A percentile compares a stretch with the other conserved stretches of the same genome.
phyloP scores from a whole-genome alignment of 2,888 invertebrate species.

The Aphidoletes aphidimyza region DNA sequence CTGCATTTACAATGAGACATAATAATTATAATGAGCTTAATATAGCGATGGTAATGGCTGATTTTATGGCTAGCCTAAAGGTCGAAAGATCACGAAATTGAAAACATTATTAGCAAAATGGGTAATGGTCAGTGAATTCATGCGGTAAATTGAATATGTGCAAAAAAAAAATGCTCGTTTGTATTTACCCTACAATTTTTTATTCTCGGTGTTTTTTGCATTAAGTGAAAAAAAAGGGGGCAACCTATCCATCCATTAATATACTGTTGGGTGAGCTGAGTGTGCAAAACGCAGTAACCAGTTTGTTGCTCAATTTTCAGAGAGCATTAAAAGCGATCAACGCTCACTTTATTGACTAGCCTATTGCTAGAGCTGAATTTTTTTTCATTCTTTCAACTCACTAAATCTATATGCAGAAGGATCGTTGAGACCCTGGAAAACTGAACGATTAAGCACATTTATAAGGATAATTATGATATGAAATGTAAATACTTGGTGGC shows the following conservation, averaged over 20 bases:
- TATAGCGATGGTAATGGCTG: neutral
- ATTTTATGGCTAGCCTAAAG: neutral
- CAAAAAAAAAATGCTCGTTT: neutral
- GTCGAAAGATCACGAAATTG: neutral
- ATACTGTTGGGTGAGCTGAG: neutral
- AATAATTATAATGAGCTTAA: slow-evolving; percentile 11
- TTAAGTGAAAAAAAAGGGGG: neutral
- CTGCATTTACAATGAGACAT: neutral
- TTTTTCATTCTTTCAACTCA: too few species aligned
- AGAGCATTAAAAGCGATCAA: neutral
- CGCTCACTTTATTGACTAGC: neutral
- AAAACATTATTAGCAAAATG: neutral
- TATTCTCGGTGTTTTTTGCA: neutral
- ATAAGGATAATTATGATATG: slow-evolving; percentile 6
- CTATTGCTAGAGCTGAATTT: slow-evolving; percentile 1
- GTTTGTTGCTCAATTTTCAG: neutral
- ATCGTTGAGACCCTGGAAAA: neutral
- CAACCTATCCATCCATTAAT: too few species aligned
- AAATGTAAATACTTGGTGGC: neutral
- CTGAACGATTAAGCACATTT: slow-evolving; percentile 22
- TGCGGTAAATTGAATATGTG: slow-evolving; percentile 6
- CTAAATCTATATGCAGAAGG: neutral
- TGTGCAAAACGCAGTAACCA: neutral
- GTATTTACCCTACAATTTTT: neutral
- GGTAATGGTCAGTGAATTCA: neutral